Evolutionary conservation across 2,888 invertebrate species (phyloP).

Genomic region (Hemicrepidius hirtus): DNA sequence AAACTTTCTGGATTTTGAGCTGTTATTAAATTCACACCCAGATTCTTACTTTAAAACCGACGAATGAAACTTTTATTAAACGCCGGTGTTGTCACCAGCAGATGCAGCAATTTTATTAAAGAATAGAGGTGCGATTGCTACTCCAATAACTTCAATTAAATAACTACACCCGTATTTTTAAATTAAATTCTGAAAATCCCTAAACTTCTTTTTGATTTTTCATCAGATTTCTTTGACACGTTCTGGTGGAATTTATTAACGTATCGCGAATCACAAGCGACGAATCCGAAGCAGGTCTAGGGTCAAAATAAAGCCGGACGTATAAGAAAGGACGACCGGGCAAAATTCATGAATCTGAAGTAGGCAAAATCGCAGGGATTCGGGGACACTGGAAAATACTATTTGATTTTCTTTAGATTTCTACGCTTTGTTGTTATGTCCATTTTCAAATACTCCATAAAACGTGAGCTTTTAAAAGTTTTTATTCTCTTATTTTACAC

Average conservation of each 20-base stretch:
- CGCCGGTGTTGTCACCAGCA: constrained; percentile 41
- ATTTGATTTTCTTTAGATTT: constrained; percentile 19
- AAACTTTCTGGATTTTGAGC: constrained; percentile 7
- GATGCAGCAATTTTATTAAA: constrained; percentile 50
- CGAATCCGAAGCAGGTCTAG: background rate
- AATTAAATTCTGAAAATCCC: constrained; percentile 8
- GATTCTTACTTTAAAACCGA: constrained; percentile 36
- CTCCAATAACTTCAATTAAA: constrained; percentile 47
- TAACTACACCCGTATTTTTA: constrained; percentile 41
- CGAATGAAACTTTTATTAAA: constrained; percentile 49
- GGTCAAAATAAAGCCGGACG: constrained; percentile 19
- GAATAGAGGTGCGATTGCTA: constrained; percentile 41
- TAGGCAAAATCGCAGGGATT: constrained; percentile 14
- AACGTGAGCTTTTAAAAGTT: background rate
- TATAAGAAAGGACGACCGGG: constrained; percentile 10
- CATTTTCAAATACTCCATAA: background rate
- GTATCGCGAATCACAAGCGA: constrained; percentile 17
- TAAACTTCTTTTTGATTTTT: constrained; percentile 2
- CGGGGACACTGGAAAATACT: constrained; percentile 3
- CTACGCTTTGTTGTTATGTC: constrained; percentile 11
- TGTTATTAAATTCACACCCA: constrained; percentile 42
- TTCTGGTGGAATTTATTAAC: constrained; percentile 22
- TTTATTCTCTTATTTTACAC: background rate
- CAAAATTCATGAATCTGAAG: constrained; percentile 27
- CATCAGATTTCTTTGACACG: background rate